phyloP scores from a whole-genome alignment of 2,888 invertebrate species.

The Mimas tiliae region DNA sequence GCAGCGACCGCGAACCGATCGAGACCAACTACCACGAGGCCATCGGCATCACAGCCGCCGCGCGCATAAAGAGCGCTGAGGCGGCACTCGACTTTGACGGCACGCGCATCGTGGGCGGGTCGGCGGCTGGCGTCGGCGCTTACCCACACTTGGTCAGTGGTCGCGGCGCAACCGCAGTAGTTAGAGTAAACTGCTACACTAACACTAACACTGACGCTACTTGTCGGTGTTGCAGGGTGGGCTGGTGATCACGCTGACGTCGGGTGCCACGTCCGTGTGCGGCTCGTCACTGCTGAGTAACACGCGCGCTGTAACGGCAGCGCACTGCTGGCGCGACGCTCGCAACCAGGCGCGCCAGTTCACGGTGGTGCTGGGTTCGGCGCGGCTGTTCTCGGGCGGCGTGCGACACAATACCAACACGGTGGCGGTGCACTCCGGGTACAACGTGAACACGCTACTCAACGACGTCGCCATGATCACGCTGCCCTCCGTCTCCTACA shows the following conservation, averaged over 20 bases:
- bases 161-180: neutral
- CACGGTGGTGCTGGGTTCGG: conserved; percentile 53
- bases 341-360: conserved; percentile 50
- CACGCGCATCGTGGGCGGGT: conserved; percentile 48
- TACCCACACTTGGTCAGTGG: conserved; percentile 45
- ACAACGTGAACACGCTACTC: conserved; percentile 42
- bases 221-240: conserved; percentile 39
- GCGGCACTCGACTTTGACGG: conserved; percentile 41
- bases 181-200: too few species aligned
- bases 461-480: conserved; percentile 47
- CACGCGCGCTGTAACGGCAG: conserved; percentile 48
- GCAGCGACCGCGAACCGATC: conserved; percentile 37
- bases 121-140: conserved; percentile 40
- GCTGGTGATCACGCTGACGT: conserved; percentile 46
- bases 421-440: conserved; percentile 44
- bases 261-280: conserved; percentile 47
- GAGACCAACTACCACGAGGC: conserved; percentile 45
- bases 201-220: too few species aligned
- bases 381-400: conserved; percentile 48
- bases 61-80: conserved; percentile 45
- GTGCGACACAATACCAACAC: conserved; percentile 42
- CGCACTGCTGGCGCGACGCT: conserved; percentile 57
- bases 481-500: conserved; percentile 42
- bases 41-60: conserved; percentile 47
- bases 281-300: conserved; percentile 49